Percentiles rank a stretch among this genome's conserved stretches.
Conservation (phyloP, 2,888 invertebrate genomes). For the Octodonta nipae region DNA sequence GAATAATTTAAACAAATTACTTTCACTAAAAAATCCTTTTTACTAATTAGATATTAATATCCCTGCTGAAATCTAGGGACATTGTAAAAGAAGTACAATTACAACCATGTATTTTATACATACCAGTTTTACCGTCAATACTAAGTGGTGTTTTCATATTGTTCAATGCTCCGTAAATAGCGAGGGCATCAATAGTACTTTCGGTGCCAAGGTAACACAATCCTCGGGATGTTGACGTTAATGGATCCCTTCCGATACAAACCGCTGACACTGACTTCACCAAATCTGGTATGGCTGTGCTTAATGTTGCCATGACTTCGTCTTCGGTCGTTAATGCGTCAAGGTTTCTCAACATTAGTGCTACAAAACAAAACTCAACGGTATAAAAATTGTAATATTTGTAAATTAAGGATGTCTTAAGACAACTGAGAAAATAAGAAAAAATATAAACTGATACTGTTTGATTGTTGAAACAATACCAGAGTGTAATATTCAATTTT, state of each 20-base stretch:
- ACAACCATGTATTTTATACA: slow-evolving; percentile 7
- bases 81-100: no score
- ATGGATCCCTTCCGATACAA: slow-evolving; percentile 68
- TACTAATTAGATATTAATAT: no score
- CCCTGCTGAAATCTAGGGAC: no score
- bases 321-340: slow-evolving; percentile 90
- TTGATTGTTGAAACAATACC: no score
- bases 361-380: slow-evolving; percentile 21
- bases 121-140: slow-evolving; percentile 39
- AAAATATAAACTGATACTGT: no score
- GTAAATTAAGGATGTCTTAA: no score
- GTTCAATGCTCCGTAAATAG: slow-evolving; percentile 57
- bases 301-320: slow-evolving; percentile 70
- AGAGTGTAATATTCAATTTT: no score
- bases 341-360: slow-evolving; percentile 76
- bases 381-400: neutral
- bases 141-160: slow-evolving; percentile 37
- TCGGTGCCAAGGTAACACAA: slow-evolving; percentile 72
- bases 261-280: slow-evolving; percentile 72
- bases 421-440: no score
- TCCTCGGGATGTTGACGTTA: slow-evolving; percentile 71
- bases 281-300: slow-evolving; percentile 52
- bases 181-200: slow-evolving; percentile 70
- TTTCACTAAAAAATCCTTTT: no score
- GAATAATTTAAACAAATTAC: no score